Base-by-base conservation (phyloP, 92 coral and sea anemone species). In the Pocillopora grandis region DNA sequence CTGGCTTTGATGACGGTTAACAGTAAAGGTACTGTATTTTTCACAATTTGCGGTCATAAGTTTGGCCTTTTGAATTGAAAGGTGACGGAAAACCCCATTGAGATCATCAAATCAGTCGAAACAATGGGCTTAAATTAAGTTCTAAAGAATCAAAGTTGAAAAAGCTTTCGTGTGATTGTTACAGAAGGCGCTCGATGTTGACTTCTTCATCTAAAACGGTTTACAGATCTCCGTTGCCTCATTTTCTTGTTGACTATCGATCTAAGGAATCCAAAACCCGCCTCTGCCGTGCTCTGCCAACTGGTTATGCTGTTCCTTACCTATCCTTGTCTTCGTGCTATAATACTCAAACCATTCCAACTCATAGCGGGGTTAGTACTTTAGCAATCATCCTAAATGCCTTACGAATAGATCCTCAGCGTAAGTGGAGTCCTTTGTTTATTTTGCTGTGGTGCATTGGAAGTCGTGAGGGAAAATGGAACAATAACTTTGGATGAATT, bases 291-390 rank as follows among this genome's bases (percentile, higher is more conserved):
- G 88, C 96, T 20, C 66, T 96, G 27, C 81, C 76, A 33, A 63
- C 75, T 21, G 92, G 93, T 14, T 77, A 91, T 66, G 95, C 95
- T 76, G 88, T 88, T 3, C 94, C 98, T 14, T 96, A 86, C 82
- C 85, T 94, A 42, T 71, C 95, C 14, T 66, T 96, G 76, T 90
- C 96, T 1, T 93, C 96, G 12, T 95, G 97, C 60, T 94, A 92
- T 60, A 89, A 87, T 52, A 90, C 89, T 3, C 98, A 96, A 80
- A 87, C 92, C 0, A 98, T 93, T 58, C 98, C 98, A 1, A 93
- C 98, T 7, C 93, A 90, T 74, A 93, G 98, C 66, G 98, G 98
- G 7, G 68, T 94, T 18, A 88, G 98, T 9, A 94, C 98, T 11
- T 76, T 96, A 11, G 98, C 94, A 2, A 96, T 94, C 67, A 90